Percentiles rank a stretch among this genome's conserved stretches.
Conservation (phyloP, 2,888 invertebrate genomes). For the Drosophila rubida region DNA sequence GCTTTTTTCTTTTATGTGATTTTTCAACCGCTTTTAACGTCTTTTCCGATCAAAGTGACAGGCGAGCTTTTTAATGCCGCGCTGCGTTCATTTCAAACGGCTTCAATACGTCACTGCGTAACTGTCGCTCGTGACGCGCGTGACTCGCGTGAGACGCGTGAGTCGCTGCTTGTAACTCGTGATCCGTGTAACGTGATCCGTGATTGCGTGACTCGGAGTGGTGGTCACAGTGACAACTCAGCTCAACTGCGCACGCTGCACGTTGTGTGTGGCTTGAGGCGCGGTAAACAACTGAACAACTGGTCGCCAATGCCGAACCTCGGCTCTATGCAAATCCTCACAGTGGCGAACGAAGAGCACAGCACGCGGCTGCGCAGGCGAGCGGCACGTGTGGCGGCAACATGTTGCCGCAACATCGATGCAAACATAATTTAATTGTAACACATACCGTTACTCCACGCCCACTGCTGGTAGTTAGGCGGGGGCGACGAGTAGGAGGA, state of each 20-base stretch:
- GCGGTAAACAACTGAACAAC: constrained; percentile 72
- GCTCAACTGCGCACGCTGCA: constrained; percentile 36
- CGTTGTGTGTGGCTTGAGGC: constrained; percentile 74
- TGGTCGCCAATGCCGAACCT: constrained; percentile 49
- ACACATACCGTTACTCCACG: constrained; percentile 17
- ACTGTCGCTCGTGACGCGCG: constrained; percentile 11
- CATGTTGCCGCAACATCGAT: constrained; percentile 76
- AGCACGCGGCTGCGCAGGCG: constrained; percentile 38
- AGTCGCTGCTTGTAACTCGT: neutral
- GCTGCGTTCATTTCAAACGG: constrained; percentile 34
- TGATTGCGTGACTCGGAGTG: constrained; percentile 7
- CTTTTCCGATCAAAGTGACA: constrained; percentile 13
- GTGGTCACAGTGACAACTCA: constrained; percentile 10
- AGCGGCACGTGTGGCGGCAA: constrained; percentile 30
- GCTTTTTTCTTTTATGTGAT: too few species aligned
- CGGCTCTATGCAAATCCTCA: constrained; percentile 63
- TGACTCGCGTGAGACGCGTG: neutral
- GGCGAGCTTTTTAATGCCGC: constrained; percentile 27
- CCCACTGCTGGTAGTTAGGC: neutral
- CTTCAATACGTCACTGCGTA: constrained; percentile 12
- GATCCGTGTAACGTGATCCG: constrained; percentile 14
- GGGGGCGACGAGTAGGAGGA: too few species aligned
- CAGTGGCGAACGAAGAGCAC: neutral
- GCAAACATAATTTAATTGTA: constrained; percentile 72
- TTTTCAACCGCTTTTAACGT: neutral